Evolutionary conservation across 2,797 vertebrate species (phyloP), one percentile per base, ranked within the genome.

Genomic region (Danio tinwini): DNA sequence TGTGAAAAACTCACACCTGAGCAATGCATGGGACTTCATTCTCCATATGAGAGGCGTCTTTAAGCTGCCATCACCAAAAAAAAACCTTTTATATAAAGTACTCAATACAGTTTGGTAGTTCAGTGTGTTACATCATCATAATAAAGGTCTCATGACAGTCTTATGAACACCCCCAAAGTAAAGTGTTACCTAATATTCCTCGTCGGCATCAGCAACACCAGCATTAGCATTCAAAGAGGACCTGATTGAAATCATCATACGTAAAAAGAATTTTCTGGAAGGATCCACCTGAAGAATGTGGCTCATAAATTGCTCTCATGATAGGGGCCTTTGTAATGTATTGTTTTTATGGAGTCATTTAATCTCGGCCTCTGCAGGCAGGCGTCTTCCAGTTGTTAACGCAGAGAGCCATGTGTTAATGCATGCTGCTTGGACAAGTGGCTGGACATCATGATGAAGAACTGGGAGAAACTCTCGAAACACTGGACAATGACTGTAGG

Each of bases 351-450:
- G 37, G 45, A 67, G 49, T 64, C 47, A 76, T 45, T 19, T 64
- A 59, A 65, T 44, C 17, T 37, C 5, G 5, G 47, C 62, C 62
- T 76, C 50, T 76, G 50, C 13, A 29, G 62, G 74, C 50, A 76
- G 49, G 19, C 17, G 0, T 52, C 21, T 29, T 67, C 17, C 37
- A 29, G 19, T 11, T 42, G 13, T 76, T 65, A 53, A 76, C 49
- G 45, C 9, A 56, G 39, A 47, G 19, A 40, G 7, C 2, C 17
- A 56, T 11, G 50, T 44, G 62, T 67, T 65, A 19, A 76, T 56
- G 21, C 53, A 68, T 59, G 52, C 44, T 77, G 19, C 13, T 56
- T 65, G 9, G n/a, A 76, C 49, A 65, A 68, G 65, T 68, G n/a
- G 16, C 47, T 50, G 65, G 65, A 37, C 65, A 37, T 1, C 14